Base-by-base conservation (phyloP, 2,113 vertebrate genomes). In the Trematomus loennbergii region DNA sequence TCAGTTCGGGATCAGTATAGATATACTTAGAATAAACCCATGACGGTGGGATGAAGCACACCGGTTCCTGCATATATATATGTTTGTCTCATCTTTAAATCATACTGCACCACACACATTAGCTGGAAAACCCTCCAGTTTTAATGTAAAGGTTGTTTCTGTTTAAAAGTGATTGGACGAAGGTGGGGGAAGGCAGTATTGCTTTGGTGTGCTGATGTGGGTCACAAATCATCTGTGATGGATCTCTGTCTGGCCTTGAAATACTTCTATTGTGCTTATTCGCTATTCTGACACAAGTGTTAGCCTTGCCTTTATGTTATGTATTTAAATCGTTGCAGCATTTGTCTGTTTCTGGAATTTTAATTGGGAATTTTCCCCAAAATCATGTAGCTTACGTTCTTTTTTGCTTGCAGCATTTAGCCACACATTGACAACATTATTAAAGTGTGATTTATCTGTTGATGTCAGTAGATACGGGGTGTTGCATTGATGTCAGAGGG, bases 151-250 rank as follows among this genome's bases (percentile, higher is more conserved):
- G n/a, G 40, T 66, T n/a, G 75, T 64, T 65, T 62, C 4, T 57
- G 16, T 60, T 29, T 71, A 29, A 55, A 53, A 70, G 62, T 36
- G 53, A 10, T 72, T 59, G 77, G 10, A 70, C 17, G 33, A 53
- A 78, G 29, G 22, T 20, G 58, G 50, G 50, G 58, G 71, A n/a
- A 3, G 53, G 62, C 40, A 58, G 12, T 13, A 60, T 1, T 9
- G 20, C 36, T 63, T 53, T 49, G 60, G 64, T 75, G 55, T 40
- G 60, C 17, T 77, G 29, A 78, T 36, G 15, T 4, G 40, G 54
- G 45, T 65, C 59, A 63, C 81, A 91, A 81, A 86, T 88, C 68
- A 75, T 74, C 50, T 20, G 12, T 76, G 76, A 72, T 72, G 75
- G 78, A 63, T 66, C 52, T 78, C 66, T 70, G 9, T 78, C 6